Evolutionary conservation across 2,797 vertebrate genomes (phyloP).

Genomic region (Vultur gryphus): DNA sequence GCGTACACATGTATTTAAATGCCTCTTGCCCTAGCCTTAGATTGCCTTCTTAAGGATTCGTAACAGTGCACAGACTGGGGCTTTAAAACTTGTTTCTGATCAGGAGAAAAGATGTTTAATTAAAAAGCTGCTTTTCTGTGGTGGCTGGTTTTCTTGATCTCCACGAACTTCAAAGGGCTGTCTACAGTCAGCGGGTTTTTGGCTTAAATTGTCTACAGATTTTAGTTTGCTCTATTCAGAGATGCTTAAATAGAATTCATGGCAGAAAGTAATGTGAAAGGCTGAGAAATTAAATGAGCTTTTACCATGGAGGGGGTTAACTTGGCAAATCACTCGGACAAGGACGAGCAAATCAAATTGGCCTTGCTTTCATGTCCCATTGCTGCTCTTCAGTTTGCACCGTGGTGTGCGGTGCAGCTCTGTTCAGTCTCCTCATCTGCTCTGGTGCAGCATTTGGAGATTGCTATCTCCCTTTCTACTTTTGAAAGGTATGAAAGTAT

Average conservation of each 20-base stretch:
- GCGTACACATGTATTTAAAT: not conserved
- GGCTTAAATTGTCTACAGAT: slow-evolving; percentile 35
- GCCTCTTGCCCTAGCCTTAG: not conserved
- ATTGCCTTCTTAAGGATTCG: not conserved
- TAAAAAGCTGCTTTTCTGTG: slow-evolving; percentile 42
- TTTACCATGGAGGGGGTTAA: not conserved
- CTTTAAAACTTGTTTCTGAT: not conserved
- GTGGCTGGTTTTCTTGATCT: slow-evolving; percentile 23
- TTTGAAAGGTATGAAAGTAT: not conserved
- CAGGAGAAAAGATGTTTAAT: slow-evolving; percentile 37
- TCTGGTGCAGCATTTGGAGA: not conserved
- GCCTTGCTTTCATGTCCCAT: not conserved
- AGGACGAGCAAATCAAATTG: not conserved
- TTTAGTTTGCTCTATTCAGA: slow-evolving; percentile 17
- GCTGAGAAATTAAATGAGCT: slow-evolving; percentile 8
- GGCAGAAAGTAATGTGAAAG: not conserved
- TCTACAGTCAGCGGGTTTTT: not conserved
- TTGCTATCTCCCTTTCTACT: not conserved
- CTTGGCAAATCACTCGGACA: not conserved
- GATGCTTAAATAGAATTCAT: not conserved
- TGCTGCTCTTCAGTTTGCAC: not conserved
- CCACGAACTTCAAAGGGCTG: slow-evolving; percentile 37
- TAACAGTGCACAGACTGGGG: not conserved
- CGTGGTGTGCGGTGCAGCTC: not conserved
- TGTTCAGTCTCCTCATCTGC: not conserved